These are phyloP conservation scores for Cosmia pyralina DNA, from an alignment of 2,888 invertebrate species.

Conservation along the genomic window DNA sequence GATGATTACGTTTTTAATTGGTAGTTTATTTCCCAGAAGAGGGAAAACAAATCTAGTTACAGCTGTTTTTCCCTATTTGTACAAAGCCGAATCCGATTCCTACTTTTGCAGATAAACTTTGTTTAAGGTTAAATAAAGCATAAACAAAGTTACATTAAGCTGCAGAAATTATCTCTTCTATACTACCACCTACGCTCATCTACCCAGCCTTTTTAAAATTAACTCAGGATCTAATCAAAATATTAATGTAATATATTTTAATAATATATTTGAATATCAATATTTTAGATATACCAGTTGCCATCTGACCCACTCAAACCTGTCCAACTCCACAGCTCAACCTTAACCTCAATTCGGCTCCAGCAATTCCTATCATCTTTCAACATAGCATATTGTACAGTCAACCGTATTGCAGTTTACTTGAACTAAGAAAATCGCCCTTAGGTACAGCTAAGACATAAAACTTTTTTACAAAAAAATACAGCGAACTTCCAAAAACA, in stretches of 20 bases:
- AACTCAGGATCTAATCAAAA: neutral
- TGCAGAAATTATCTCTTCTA: no score
- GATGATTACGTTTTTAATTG: neutral
- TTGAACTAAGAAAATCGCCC: neutral
- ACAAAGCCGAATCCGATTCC: neutral
- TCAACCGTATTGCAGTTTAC: neutral
- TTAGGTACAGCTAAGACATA: neutral
- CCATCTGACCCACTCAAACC: neutral
- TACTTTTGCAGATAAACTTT: neutral
- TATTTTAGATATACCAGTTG: neutral
- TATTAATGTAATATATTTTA: no score
- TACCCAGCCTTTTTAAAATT: neutral
- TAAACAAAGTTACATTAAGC: no score
- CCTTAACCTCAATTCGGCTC: neutral
- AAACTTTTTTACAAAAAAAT: no score
- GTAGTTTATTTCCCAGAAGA: neutral
- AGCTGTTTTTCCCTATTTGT: neutral
- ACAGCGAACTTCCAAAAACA: no score
- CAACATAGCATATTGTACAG: neutral
- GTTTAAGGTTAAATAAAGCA: neutral
- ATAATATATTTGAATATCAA: no score
- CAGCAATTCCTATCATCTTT: neutral
- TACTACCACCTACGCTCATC: neutral
- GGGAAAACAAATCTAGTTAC: neutral
- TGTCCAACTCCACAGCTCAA: neutral